phyloP scores from a whole-genome alignment of 2,113 vertebrate species.

The Sinocyclocheilus maitianheensis region DNA sequence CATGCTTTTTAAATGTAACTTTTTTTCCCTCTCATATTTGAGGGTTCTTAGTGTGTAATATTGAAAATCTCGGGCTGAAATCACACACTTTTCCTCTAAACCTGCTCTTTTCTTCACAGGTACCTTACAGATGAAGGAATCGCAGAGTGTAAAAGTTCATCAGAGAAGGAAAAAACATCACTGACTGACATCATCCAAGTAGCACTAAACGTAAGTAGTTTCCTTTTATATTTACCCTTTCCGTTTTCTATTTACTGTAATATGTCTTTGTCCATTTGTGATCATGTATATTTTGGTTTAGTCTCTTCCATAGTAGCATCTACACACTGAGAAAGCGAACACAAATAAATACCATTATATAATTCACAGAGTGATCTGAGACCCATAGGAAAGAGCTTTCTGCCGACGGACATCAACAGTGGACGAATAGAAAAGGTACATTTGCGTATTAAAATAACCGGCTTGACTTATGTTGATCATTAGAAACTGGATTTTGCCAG shows the following conservation, averaged over 20 bases:
- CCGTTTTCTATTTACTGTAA: neutral
- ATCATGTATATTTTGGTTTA: neutral
- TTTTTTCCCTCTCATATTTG: no score
- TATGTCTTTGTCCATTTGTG: neutral
- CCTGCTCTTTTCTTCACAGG: conserved; percentile 61
- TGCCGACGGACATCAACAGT: conserved; percentile 92
- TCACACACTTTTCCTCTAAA: neutral
- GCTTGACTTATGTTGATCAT: neutral
- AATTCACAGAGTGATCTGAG: conserved; percentile 92
- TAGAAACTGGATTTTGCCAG: neutral
- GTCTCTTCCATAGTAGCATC: neutral
- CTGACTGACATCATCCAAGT: conserved; percentile 84
- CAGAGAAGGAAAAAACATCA: conserved; percentile 85
- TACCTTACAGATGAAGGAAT: conserved; percentile 95
- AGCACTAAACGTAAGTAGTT: conserved; percentile 89
- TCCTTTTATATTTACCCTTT: neutral
- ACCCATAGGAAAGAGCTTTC: conserved; percentile 88
- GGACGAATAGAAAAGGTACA: conserved; percentile 93
- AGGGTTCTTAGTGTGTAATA: no score
- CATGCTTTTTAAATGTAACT: no score
- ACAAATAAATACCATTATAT: neutral
- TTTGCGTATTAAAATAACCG: neutral
- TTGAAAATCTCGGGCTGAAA: no score
- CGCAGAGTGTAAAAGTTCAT: conserved; percentile 84
- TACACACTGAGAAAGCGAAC: neutral